These are phyloP conservation scores for Nudaria mundana DNA, from an alignment of 2,888 invertebrate genomes.

Conservation along the genomic window DNA sequence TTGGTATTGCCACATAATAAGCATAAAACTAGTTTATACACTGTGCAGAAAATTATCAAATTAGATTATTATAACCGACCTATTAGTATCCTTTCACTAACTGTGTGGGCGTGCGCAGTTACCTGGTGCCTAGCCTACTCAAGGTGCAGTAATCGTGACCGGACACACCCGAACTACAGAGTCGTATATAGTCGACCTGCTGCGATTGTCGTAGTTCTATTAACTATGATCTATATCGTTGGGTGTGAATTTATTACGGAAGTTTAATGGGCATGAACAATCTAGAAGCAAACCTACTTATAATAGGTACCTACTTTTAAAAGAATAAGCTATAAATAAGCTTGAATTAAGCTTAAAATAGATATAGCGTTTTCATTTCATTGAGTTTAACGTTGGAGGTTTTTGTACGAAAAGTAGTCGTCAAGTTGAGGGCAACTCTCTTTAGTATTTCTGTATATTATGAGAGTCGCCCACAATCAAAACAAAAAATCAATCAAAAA, in stretches of 20 bases:
- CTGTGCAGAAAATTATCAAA: conserved; percentile 24
- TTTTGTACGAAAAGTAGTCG: too few species aligned
- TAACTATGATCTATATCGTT: conserved; percentile 10
- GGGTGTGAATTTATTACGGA: not conserved
- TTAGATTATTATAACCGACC: conserved; percentile 35
- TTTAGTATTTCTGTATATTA: too few species aligned
- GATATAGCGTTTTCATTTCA: too few species aligned
- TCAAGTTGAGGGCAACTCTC: too few species aligned
- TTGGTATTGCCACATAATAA: not conserved
- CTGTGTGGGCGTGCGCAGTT: too few species aligned
- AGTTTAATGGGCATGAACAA: not conserved
- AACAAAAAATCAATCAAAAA: too few species aligned
- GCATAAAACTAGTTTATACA: conserved; percentile 5
- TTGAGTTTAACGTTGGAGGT: too few species aligned
- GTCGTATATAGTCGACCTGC: conserved; percentile 38
- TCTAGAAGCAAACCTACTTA: not conserved
- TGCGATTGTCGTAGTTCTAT: conserved; percentile 20
- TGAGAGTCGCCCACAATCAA: too few species aligned
- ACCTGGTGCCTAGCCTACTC: conserved; percentile 39
- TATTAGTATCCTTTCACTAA: conserved; percentile 59
- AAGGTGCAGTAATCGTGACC: conserved; percentile 56
- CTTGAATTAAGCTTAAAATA: too few species aligned
- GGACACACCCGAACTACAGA: conserved; percentile 61
- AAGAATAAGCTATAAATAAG: too few species aligned
- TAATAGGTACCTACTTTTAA: too few species aligned